Evolutionary conservation across 2,797 vertebrate genomes (phyloP).

Genomic region (Monodelphis domestica): DNA sequence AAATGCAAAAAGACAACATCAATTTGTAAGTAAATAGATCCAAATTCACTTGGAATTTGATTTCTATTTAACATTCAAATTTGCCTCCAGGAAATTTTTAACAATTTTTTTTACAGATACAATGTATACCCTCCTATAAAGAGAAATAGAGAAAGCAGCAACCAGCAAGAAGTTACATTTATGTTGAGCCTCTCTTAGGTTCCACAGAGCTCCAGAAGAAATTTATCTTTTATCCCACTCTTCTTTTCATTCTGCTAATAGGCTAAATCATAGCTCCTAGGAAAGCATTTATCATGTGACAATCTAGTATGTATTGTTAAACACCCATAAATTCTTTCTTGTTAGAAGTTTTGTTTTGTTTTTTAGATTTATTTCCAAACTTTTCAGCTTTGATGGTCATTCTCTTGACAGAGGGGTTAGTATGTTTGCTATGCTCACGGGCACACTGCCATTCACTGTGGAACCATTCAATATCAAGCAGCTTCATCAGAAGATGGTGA

Average conservation of each 20-base stretch:
- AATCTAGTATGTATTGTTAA: background rate
- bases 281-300: background rate
- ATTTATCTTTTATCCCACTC: background rate
- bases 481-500: slow-evolving; percentile 91
- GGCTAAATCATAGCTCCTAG: background rate
- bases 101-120: background rate
- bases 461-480: slow-evolving; percentile 93
- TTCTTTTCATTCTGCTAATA: slow-evolving; percentile 18
- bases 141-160: background rate
- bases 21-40: slow-evolving; percentile 20
- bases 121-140: background rate
- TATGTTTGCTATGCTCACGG: slow-evolving; percentile 91
- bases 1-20: slow-evolving; percentile 28
- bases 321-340: background rate
- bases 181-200: background rate
- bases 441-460: slow-evolving; percentile 88
- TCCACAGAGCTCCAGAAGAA: slow-evolving; percentile 13
- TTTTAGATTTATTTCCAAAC: background rate
- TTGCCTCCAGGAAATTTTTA: slow-evolving; percentile 32
- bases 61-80: slow-evolving; percentile 25
- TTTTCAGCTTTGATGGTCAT: slow-evolving; percentile 52
- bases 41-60: slow-evolving; percentile 42
- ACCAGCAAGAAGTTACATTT: background rate
- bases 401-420: slow-evolving; percentile 87
- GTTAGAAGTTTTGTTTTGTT: background rate